Percentiles rank a stretch among this genome's conserved stretches.
Evolutionary conservation across 2,797 vertebrate genomes (phyloP).

Genomic region (Myoxocephalus aenaeus): DNA sequence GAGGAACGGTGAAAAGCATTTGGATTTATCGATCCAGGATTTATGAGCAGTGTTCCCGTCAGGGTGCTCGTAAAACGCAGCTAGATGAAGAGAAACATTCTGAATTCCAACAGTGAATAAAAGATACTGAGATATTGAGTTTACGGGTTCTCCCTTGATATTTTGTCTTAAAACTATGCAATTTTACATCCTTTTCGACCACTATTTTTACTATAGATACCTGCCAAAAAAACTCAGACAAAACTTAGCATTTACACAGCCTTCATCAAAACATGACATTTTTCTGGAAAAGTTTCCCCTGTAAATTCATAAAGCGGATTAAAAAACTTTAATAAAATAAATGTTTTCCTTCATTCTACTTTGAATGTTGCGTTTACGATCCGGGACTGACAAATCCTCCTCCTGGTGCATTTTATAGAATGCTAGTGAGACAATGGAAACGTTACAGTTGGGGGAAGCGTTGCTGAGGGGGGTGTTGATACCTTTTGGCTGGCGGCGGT

Average conservation of each 20-base stretch:
- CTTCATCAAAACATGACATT: too few species aligned
- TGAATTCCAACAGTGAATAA: too few species aligned
- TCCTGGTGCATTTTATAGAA: neutral
- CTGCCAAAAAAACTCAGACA: too few species aligned
- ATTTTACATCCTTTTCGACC: too few species aligned
- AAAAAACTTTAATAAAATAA: too few species aligned
- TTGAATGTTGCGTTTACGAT: neutral
- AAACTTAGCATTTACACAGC: neutral
- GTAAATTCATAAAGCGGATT: neutral
- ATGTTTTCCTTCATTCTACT: neutral
- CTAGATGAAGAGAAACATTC: too few species aligned
- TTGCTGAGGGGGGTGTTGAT: neutral
- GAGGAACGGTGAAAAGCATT: neutral
- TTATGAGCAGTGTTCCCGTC: neutral
- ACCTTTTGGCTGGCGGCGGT: constrained; percentile 88
- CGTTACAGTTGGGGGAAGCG: neutral
- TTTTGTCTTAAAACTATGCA: too few species aligned
- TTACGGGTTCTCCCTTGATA: too few species aligned
- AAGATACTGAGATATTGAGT: too few species aligned
- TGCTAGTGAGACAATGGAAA: neutral
- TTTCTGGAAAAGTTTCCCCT: neutral
- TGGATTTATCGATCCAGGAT: neutral
- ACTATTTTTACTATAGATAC: too few species aligned
- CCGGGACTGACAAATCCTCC: neutral
- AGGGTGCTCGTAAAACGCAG: neutral